Evolutionary conservation across 2,113 vertebrate species (phyloP).

Genomic region (Forbesichthys papilliferus): DNA sequence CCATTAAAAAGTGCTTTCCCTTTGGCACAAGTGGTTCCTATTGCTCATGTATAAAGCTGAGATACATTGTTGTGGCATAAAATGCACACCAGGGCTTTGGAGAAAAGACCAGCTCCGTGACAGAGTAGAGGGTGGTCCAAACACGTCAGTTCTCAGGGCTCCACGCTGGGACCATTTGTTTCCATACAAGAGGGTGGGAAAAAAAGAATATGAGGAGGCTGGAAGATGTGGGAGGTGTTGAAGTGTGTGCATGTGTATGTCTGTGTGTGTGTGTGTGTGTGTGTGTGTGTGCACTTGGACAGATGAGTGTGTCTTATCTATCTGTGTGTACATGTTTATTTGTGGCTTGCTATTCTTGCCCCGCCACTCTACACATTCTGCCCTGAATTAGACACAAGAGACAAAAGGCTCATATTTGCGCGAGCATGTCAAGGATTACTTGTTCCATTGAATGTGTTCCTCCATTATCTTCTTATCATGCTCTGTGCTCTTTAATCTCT

Average conservation of each 20-base stretch:
- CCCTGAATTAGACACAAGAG: conserved; percentile 82
- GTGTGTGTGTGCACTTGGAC: conserved; percentile 43
- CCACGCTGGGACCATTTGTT: conserved; percentile 78
- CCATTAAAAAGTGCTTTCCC: conserved; percentile 53
- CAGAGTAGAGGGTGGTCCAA: conserved; percentile 76
- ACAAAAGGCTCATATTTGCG: conserved; percentile 88
- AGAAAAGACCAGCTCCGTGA: conserved; percentile 63
- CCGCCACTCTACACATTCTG: conserved; percentile 72
- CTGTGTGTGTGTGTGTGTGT: conserved; percentile 35
- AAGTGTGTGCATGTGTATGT: conserved; percentile 27
- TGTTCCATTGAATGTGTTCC: conserved; percentile 82
- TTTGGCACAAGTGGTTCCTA: conserved; percentile 37
- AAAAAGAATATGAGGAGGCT: conserved; percentile 51
- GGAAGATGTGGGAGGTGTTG: conserved; percentile 56
- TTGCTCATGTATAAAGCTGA: conserved; percentile 61
- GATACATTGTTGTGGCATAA: conserved; percentile 63
- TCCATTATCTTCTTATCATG: conserved; percentile 87
- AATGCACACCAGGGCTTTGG: conserved; percentile 66
- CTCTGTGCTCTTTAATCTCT: conserved; percentile 90
- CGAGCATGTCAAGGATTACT: conserved; percentile 87
- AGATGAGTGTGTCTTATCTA: conserved; percentile 66
- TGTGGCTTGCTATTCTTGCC: conserved; percentile 68
- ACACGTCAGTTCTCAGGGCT: conserved; percentile 73
- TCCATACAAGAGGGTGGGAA: conserved; percentile 78
- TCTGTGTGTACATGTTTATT: conserved; percentile 70